Evolutionary conservation across 2,888 invertebrate genomes (phyloP).

Genomic region (Noctua janthina): DNA sequence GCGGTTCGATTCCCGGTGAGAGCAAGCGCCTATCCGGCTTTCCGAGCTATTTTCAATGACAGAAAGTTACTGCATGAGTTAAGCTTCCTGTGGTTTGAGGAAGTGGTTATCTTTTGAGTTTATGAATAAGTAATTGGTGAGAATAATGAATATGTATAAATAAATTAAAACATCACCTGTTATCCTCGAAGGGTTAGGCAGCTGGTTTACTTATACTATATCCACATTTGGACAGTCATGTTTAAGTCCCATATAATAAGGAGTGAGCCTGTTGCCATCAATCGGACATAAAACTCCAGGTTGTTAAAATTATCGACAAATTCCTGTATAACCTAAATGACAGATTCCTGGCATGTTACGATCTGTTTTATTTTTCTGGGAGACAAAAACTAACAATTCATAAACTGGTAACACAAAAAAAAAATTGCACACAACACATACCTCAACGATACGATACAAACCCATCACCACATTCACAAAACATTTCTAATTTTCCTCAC

Average conservation of each 20-base stretch:
- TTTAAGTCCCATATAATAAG: neutral
- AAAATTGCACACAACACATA: neutral
- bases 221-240: no score
- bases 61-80: conserved; percentile 16
- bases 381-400: neutral
- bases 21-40: conserved; percentile 31
- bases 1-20: conserved; percentile 38
- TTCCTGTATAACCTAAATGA: no score
- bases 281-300: neutral
- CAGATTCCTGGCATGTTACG: no score
- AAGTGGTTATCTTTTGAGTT: neutral
- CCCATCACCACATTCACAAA: conserved; percentile 4
- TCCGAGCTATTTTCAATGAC: conserved; percentile 42
- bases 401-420: neutral
- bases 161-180: neutral
- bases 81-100: neutral
- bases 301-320: neutral
- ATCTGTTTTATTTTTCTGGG: neutral
- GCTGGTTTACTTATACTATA: neutral
- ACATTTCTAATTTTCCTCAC: conserved; percentile 25
- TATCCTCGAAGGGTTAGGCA: neutral
- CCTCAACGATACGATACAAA: conserved; percentile 7
- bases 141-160: neutral
- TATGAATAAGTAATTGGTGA: neutral
- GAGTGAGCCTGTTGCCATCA: neutral